Evolutionary conservation across 2,797 vertebrate genomes (phyloP), one percentile per base, ranked within the genome.

Genomic region (Morus bassanus): DNA sequence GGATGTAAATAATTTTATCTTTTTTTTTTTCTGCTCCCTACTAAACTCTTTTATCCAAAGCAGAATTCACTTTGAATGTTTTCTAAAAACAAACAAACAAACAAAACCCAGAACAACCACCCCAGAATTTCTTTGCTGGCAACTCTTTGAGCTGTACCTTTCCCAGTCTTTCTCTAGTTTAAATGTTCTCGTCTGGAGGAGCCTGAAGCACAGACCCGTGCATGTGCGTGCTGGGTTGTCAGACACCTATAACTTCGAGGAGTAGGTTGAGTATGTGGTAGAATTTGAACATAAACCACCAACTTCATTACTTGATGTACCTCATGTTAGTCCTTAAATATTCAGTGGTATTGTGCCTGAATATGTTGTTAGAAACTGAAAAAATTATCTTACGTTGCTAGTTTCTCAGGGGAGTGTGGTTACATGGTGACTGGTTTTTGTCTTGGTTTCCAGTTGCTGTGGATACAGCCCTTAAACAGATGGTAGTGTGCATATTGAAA

Each of bases 371-470:
- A 73, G 95, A 95, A 92, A 92, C 90, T 82, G 74, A 77, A 65
- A 89, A 87, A 59, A 41, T 14, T 18, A 15, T 21, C 57, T 57
- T 46, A 35, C 0, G 3, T 80, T 94, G 79, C 19, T 91, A 11
- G 64, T 93, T 93, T 94, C 76, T 78, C 39, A 22, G 60, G 35
- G 64, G 50, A 89, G 2, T 81, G 86, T 91, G 91, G 88, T 96
- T 94, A 85, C 33, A 25, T 30, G 57, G 69, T 94, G 64, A 92
- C 75, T 96, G 75, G 59, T 88, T 87, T 91, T 91, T 95, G 41
- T 80, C 93, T 89, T 88, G 60, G 19, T 92, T 89, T 89, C 64
- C 83, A 30, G 88, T 89, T 95, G 89, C 87, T 91, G 33, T 92
- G 94, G 95, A 83, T 94, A 88, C 89, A 68, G 41, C 46, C 31